Conservation (phyloP, 2,797 vertebrate species). For the Cuniculus paca region DNA sequence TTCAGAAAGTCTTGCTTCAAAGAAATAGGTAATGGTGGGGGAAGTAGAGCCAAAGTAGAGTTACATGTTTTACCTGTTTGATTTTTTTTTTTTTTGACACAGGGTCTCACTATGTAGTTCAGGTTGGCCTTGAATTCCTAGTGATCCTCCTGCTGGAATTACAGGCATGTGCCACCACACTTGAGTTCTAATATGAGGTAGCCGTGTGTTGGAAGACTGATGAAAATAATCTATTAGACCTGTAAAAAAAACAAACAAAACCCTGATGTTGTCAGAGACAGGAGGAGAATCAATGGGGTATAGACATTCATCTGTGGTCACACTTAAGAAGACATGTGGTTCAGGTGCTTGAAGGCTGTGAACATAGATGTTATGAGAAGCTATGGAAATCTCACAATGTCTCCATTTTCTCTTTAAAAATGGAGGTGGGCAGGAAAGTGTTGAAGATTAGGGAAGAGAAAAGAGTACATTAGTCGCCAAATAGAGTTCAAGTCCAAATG, state of each 20-base stretch:
- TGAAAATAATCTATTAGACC: not conserved
- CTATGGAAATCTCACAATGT: not conserved
- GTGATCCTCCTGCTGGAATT: not conserved
- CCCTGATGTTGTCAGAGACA: not conserved
- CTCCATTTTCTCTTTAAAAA: not conserved
- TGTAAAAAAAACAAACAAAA: not conserved
- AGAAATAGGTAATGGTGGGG: not conserved
- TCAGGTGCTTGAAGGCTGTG: not conserved
- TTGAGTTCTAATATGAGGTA: not conserved
- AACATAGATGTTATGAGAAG: not conserved
- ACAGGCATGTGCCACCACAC: not conserved
- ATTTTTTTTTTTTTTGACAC: not conserved
- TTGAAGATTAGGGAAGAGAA: not conserved
- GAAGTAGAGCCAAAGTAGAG: not conserved
- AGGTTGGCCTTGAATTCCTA: not conserved
- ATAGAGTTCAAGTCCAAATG: not conserved
- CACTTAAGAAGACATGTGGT: not conserved
- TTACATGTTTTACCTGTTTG: not conserved
- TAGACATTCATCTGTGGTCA: not conserved
- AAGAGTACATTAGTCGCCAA: not conserved
- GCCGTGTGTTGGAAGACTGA: not conserved
- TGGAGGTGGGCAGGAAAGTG: not conserved
- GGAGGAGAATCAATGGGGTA: not conserved
- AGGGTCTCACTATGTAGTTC: not conserved
- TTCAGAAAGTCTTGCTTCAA: slow-evolving; percentile 14